Percentiles rank a stretch among this genome's conserved stretches.
These are phyloP conservation scores for Nomada fabriciana DNA, from an alignment of 2,888 invertebrate genomes.

Conservation along the genomic window DNA sequence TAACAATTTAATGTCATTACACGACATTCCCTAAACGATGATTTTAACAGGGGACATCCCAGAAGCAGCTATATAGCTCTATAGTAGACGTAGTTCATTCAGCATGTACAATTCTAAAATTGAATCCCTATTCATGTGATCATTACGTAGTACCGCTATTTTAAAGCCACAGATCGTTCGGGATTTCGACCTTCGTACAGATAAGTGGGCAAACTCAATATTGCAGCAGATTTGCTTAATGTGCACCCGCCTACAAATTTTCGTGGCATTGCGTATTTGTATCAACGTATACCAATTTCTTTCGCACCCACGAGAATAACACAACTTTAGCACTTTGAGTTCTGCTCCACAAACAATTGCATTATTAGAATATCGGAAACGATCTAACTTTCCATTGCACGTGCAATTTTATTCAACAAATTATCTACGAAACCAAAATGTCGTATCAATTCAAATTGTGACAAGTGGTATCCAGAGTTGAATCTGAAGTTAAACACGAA, in stretches of 20 bases:
- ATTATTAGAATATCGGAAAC: no score
- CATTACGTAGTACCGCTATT: constrained; percentile 53
- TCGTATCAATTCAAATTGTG: no score
- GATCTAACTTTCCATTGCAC: no score
- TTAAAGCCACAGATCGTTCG: constrained; percentile 43
- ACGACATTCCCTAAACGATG: no score
- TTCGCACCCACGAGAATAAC: no score
- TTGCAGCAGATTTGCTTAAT: constrained; percentile 41
- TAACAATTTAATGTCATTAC: background rate
- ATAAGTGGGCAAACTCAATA: constrained; percentile 38
- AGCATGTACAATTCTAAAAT: constrained; percentile 49
- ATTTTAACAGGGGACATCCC: background rate
- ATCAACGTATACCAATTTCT: background rate
- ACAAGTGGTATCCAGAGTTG: no score
- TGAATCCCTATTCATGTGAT: constrained; percentile 53
- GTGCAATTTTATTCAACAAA: no score
- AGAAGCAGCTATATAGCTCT: background rate
- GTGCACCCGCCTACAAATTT: constrained; percentile 16
- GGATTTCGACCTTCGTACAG: constrained; percentile 46
- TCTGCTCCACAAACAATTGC: no score
- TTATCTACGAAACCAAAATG: no score
- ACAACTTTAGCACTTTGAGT: no score
- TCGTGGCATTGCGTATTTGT: constrained; percentile 13
- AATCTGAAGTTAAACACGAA: no score
- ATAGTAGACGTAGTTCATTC: constrained; percentile 38